Evolutionary conservation across 2,888 invertebrate species (phyloP), one percentile per base, ranked within the genome.

Genomic region (Harpagoxenus sublaevis): DNA sequence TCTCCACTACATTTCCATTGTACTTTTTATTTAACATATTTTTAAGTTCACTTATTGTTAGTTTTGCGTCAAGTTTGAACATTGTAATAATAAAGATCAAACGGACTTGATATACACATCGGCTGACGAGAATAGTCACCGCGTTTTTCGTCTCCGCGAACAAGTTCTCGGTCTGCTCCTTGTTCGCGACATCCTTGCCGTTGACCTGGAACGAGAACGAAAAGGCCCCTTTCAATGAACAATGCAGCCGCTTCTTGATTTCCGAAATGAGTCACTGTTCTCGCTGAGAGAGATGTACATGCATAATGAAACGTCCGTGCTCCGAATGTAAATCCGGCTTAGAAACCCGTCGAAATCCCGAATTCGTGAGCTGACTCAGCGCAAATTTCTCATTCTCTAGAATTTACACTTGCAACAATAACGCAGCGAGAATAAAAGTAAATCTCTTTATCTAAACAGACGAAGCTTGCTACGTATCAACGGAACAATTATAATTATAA

Each of bases 91-190:
- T 28, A 48, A 42, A 31, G 5, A 84, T 23, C 23, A 89, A 63
- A 8, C 62, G 62, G 77, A 96, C 96, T 94, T 95, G 95, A 91
- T 96, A 96, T 85, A 96, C 94, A 89, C 96, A 96, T 84, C 97
- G 95, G 92, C 96, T 96, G 89, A 97, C 96, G 71, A 97, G 95
- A 68, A 97, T 95, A 15, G 96, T 96, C 31, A 97, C 96, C 23
- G 96, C 95, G 90, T 95, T 96, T 87, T 95, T 95, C 89, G 96
- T 96, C 91, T 96, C 96, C n/a, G 96, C 96, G 89, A 97, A 96
- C 45, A 96, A 95, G n/a, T 95, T 95, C 94, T 96, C 96, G 0
- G 96, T 96, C 92, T 97, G 96, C 86, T 96, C 96, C 91, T 96
- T 96, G 90, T 95, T 96, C 81, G 96, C 96, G 35, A 97, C 96